Evolutionary conservation across 1,140 invertebrate species (phyloP).

Genomic region (Sycophila sp.): DNA sequence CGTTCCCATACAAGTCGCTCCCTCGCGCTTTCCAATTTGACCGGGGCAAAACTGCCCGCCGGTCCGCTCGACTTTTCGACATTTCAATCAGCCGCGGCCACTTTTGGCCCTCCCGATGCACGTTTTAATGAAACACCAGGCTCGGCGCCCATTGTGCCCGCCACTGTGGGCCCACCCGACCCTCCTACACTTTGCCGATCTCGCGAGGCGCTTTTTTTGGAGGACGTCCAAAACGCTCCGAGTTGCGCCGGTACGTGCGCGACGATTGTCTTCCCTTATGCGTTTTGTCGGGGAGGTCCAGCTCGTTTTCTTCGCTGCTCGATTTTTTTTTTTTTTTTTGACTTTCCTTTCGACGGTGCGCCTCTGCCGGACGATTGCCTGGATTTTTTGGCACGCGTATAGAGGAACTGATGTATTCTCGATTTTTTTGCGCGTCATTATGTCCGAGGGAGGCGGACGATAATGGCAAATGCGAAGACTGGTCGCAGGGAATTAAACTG

Average conservation of each 20-base stretch:
- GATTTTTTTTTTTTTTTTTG: not conserved
- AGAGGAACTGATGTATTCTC: no score
- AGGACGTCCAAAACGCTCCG: slow-evolving; percentile 12
- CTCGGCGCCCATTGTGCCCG: slow-evolving; percentile 61
- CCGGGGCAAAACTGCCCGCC: slow-evolving; percentile 49
- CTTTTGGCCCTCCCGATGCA: slow-evolving; percentile 48
- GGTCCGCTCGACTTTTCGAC: slow-evolving; percentile 57
- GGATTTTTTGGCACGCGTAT: not conserved
- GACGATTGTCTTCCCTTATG: not conserved
- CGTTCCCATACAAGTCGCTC: slow-evolving; percentile 51
- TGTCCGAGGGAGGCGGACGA: no score
- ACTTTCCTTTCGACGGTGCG: not conserved
- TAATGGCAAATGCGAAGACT: not conserved
- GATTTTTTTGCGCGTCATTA: no score
- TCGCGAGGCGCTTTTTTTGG: not conserved
- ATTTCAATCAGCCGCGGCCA: slow-evolving; percentile 59
- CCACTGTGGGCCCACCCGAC: slow-evolving; percentile 46
- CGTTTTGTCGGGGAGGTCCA: not conserved
- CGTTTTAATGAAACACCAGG: slow-evolving; percentile 65
- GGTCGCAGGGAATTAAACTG: no score
- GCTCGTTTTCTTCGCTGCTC: not conserved
- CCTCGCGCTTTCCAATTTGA: slow-evolving; percentile 54
- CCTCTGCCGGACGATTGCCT: not conserved
- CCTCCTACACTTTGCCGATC: not conserved
- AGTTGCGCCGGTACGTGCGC: not conserved